Evolutionary conservation across 2,797 vertebrate genomes (phyloP), one percentile per base, ranked within the genome.

Genomic region (Sternarchorhynchus goeldii): DNA sequence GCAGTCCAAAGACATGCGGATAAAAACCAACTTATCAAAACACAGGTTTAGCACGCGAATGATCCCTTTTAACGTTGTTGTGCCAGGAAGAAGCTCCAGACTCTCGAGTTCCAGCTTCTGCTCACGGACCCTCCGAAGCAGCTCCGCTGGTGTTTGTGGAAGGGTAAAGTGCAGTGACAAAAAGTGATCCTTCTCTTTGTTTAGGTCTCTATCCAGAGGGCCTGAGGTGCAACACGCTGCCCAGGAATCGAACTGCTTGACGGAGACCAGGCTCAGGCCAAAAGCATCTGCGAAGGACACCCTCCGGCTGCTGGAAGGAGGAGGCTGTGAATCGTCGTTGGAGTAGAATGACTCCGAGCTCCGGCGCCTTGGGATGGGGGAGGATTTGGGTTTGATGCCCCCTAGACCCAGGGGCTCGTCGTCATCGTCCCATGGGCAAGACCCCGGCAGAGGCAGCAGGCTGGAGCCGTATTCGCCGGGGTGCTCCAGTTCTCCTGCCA

Each of bases 211-310:
- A 18, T 90, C 90, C 67, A 76, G 56, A 8, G 86, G 81, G 80
- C 88, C 89, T 20, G 90, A 86, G 36, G 83, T 82, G 79, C 76
- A 89, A 3, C 94, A 93, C 25, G 91, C 50, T 18, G 96, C 95
- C 95, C 95, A 94, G 69, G 60, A 88, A 87, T 94, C 91, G 18
- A 97, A 99, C 89, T 98, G 93, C 92, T 97, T 98, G 77, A 99
- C 93, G 7, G 95, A 95, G 56, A 98, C 97, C 76, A 99, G 93
- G 88, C 92, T 92, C 80, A 97, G 93, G 67, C 98, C 98, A 82
- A 95, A 95, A 45, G 92, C 90, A 50, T 99, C 98, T 3, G 97
- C 98, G 84, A 99, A 99, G 14, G 96, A 98, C 87, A 99, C 98
- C 85, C 95, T 95, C 80, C 98, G 94, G 80, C 90, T 80, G 81